Conservation (phyloP, 2,888 invertebrate genomes). For the Phania funesta region DNA sequence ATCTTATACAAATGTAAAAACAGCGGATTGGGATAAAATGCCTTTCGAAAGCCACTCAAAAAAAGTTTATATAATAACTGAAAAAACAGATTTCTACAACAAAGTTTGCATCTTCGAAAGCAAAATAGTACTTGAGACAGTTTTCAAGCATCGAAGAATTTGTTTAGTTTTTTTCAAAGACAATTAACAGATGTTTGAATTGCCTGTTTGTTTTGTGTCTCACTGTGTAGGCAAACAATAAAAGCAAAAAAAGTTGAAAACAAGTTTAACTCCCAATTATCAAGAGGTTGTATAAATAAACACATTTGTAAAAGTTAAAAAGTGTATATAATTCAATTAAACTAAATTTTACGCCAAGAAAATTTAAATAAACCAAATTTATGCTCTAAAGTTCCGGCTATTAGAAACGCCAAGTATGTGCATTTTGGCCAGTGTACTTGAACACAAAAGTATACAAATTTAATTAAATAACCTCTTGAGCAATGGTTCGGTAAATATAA, state of each 20-base stretch:
- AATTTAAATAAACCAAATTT: not conserved
- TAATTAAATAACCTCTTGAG: not conserved
- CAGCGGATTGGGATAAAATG: too few species aligned
- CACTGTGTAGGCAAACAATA: not conserved
- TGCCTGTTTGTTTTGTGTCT: not conserved
- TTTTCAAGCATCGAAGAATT: too few species aligned
- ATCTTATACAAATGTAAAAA: too few species aligned
- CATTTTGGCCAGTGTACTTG: too few species aligned
- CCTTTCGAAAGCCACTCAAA: too few species aligned
- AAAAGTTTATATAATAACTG: too few species aligned
- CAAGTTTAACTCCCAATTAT: conserved; percentile 4
- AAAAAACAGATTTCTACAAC: too few species aligned
- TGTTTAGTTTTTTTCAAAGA: too few species aligned
- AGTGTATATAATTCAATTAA: conserved; percentile 8
- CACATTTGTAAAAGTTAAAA: conserved; percentile 17
- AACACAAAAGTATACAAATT: too few species aligned
- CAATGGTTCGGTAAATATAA: not conserved
- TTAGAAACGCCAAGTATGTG: too few species aligned
- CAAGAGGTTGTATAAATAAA: conserved; percentile 26
- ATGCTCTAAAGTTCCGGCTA: not conserved
- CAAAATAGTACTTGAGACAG: too few species aligned
- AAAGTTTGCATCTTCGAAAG: too few species aligned
- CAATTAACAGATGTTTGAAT: not conserved
- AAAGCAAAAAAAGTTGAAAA: not conserved
- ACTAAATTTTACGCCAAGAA: not conserved